phyloP scores from a whole-genome alignment of 2,888 invertebrate species.

The Diadromus collaris region DNA sequence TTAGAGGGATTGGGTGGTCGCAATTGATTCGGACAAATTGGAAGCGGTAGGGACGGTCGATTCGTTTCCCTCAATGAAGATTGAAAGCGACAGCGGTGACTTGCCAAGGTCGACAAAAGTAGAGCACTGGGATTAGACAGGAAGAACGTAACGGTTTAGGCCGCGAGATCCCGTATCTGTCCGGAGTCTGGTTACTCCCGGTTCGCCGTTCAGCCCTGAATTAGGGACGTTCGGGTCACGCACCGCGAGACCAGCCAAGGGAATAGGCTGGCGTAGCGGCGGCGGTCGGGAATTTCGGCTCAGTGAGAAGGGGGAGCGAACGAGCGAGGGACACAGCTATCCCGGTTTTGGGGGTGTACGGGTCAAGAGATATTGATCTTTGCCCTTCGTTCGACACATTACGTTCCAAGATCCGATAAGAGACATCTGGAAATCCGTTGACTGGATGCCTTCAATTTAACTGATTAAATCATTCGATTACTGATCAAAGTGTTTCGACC shows the following conservation, averaged over 20 bases:
- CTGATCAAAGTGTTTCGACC: background rate
- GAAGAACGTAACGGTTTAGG: background rate
- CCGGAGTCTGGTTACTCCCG: conserved; percentile 42
- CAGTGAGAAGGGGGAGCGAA: conserved; percentile 35
- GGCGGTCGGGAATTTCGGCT: conserved; percentile 40
- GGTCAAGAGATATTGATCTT: conserved; percentile 67
- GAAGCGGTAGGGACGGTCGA: background rate
- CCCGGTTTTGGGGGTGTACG: conserved; percentile 55
- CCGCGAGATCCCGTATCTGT: conserved; percentile 58
- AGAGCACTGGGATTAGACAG: background rate
- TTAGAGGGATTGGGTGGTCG: conserved; percentile 16
- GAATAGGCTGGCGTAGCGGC: conserved; percentile 53
- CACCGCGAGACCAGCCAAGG: conserved; percentile 59
- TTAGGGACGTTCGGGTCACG: conserved; percentile 60
- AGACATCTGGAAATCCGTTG: conserved; percentile 48
- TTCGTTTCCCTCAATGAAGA: background rate
- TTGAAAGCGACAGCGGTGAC: background rate
- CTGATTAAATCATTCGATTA: background rate
- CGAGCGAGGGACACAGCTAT: conserved; percentile 46
- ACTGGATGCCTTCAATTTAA: conserved; percentile 14
- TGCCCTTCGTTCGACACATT: conserved; percentile 63
- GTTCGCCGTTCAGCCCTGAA: conserved; percentile 52
- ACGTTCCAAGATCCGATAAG: conserved; percentile 56
- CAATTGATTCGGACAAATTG: background rate
- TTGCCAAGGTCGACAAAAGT: conserved; percentile 2